Conservation (phyloP, 2,797 vertebrate genomes). For the Dallia pectoralis region DNA sequence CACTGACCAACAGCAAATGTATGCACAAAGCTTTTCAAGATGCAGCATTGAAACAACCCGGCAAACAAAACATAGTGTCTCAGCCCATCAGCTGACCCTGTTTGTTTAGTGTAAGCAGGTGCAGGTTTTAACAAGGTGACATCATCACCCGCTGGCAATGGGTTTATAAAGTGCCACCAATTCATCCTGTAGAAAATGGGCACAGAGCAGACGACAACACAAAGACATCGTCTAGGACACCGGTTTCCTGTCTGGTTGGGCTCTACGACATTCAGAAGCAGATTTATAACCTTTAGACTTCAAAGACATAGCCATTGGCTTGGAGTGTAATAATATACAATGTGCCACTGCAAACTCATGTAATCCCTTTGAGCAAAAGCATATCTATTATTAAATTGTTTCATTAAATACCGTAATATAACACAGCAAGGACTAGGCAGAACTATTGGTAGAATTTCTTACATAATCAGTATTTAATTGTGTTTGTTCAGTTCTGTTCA, state of each 20-base stretch:
- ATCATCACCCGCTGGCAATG: neutral
- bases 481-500: conserved; percentile 21
- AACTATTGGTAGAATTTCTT: too few relatives aligned
- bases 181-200: conserved; percentile 9
- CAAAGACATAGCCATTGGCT: too few relatives aligned
- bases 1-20: neutral
- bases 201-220: neutral
- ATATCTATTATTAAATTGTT: too few relatives aligned
- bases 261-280: too few relatives aligned
- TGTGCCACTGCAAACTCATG: too few relatives aligned
- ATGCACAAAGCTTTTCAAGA: neutral
- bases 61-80: neutral
- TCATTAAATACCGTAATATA: too few relatives aligned
- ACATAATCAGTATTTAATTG: too few relatives aligned
- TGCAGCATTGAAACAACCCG: neutral
- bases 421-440: too few relatives aligned
- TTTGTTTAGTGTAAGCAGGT: conserved; percentile 22
- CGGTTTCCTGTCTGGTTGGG: neutral
- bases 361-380: too few relatives aligned
- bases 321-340: too few relatives aligned
- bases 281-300: too few relatives aligned
- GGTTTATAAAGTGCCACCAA: conserved; percentile 13
- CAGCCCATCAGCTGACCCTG: conserved; percentile 20
- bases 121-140: conserved; percentile 9
- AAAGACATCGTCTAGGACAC: neutral